Evolutionary conservation across 2,113 vertebrate genomes (phyloP).

Genomic region (Xenopus tropicalis): DNA sequence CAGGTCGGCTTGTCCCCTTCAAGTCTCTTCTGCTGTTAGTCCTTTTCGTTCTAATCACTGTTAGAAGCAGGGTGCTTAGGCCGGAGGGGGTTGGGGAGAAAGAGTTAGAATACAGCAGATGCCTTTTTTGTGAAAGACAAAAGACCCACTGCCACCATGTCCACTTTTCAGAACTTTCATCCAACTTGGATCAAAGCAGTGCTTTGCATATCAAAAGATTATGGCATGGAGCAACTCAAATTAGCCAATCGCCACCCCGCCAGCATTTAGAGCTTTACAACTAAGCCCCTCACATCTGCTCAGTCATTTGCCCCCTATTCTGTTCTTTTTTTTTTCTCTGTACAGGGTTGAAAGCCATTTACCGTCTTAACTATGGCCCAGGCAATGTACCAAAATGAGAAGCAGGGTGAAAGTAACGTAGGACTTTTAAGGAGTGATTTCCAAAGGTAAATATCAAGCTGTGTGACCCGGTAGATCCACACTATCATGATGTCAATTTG

Average conservation of each 20-base stretch:
- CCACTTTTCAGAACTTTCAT: constrained; percentile 68
- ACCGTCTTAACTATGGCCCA: constrained; percentile 50
- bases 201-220: constrained; percentile 74
- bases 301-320: constrained; percentile 58
- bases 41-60: constrained; percentile 61
- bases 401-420: neutral
- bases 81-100: constrained; percentile 53
- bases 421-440: neutral
- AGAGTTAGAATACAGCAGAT: constrained; percentile 74
- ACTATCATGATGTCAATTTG: neutral
- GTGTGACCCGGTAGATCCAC: neutral
- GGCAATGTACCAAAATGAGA: constrained; percentile 2
- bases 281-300: constrained; percentile 69
- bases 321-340: constrained; percentile 25
- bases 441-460: neutral
- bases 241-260: constrained; percentile 64
- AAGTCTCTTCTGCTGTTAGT: constrained; percentile 57
- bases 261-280: constrained; percentile 58
- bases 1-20: constrained; percentile 46
- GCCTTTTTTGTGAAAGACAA: constrained; percentile 85
- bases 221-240: constrained; percentile 62
- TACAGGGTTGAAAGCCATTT: constrained; percentile 38
- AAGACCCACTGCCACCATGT: constrained; percentile 66
- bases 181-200: constrained; percentile 67
- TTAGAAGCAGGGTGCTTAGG: constrained; percentile 52